These are phyloP conservation scores for Podilymbus podiceps DNA, from an alignment of 2,113 vertebrate genomes.

Conservation along the genomic window DNA sequence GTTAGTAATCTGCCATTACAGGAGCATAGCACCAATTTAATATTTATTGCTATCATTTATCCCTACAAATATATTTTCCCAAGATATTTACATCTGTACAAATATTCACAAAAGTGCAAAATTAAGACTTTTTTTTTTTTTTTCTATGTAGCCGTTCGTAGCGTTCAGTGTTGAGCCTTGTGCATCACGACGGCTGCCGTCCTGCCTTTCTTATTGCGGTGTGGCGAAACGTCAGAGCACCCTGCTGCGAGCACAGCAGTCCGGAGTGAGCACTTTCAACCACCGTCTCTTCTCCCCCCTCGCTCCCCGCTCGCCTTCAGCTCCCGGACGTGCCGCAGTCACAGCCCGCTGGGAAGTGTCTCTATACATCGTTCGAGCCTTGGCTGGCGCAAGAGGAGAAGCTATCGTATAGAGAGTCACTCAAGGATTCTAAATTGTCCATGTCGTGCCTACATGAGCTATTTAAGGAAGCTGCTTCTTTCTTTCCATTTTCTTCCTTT, in stretches of 20 bases:
- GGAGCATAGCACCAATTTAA: conserved; percentile 71
- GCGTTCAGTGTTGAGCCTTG: background rate
- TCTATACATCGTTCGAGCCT: conserved; percentile 80
- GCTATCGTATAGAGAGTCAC: conserved; percentile 89
- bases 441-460: conserved; percentile 61
- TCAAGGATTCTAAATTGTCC: conserved; percentile 82
- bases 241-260: background rate
- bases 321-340: background rate
- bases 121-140: conserved; percentile 67
- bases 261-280: background rate
- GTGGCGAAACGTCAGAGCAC: background rate
- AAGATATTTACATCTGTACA: conserved; percentile 82
- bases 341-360: background rate
- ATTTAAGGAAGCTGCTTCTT: conserved; percentile 70
- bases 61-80: conserved; percentile 81
- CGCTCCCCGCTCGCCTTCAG: fast-evolving
- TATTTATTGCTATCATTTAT: conserved; percentile 77
- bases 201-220: conserved; percentile 49
- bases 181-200: background rate
- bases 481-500: conserved; percentile 65
- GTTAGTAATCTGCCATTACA: conserved; percentile 71
- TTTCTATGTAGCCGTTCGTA: background rate
- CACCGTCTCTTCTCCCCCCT: background rate
- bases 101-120: conserved; percentile 85
- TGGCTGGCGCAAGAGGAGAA: conserved; percentile 90